Base-by-base conservation (phyloP, 2,797 vertebrate species). In the Falco novaeseelandiae region DNA sequence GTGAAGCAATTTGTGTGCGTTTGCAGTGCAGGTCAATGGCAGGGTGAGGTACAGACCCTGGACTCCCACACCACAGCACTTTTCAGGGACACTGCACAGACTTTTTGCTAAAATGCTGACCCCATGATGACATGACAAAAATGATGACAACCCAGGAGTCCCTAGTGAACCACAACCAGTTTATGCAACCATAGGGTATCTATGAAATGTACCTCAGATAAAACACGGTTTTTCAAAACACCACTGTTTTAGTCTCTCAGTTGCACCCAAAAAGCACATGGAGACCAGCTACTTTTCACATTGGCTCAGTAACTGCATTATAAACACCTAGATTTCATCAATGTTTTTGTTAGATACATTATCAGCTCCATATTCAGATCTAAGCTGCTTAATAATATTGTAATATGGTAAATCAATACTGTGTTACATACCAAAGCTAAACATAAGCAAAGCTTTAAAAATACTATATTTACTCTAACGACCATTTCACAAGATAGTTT, bases 391-490 rank as follows among this genome's bases (percentile, higher is more conserved):
- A 51, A 15, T 21, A 48, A 63, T 11, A 26, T 3, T 36, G 6
- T 8, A 65, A 61, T 4, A 19, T 0, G 1, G 19, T 44, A 27
- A 80, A 40, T 2, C 32, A 49, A 16, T 7, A 8, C 17, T 18
- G 8, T 22, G 19, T 26, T 36, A 71, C 14, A 30, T 10, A 36
- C 22, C 12, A 34, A 32, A 83, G 8, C 6, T 18, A 9, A 76
- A 17, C 8, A 55, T 17, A 74, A 84, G 54, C 8, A 55, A 63
- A 49, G 6, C 25, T 59, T 63, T n/a, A 42, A 32, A 80, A 85
- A 63, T 25, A 22, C 6, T 30, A 4, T 2, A 69, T 9, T 55
- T 66, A 34, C 8, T 82, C 8, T 67, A 79, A 29, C 36, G 62
- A 14, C 10, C 49, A 18, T 27, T 26, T 58, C 19, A 49, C 38